phyloP scores from a whole-genome alignment of 2,888 invertebrate genomes.

The Oscheius sp. region DNA sequence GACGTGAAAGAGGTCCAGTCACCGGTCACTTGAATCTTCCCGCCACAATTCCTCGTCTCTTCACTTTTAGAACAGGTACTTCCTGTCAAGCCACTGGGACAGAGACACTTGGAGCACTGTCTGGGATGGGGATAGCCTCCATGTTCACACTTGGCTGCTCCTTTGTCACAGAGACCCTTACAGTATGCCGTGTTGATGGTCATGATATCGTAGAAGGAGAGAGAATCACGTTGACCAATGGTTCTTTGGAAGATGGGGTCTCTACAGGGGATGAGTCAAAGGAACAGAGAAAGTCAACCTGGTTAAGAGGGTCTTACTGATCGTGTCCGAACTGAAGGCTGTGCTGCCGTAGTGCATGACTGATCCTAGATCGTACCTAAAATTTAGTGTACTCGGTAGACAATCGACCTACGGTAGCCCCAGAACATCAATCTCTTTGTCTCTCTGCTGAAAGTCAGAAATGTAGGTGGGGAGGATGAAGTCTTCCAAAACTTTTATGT shows the following conservation, averaged over 20 bases:
- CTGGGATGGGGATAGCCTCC: conserved; percentile 72
- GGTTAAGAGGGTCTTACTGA: conserved; percentile 68
- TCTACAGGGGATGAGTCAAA: conserved; percentile 30
- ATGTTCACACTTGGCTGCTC: conserved; percentile 58
- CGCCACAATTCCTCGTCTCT: conserved; percentile 66
- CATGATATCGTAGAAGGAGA: conserved; percentile 69
- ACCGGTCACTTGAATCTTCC: conserved; percentile 47
- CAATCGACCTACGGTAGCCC: conserved; percentile 24
- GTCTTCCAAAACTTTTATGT: conserved; percentile 54
- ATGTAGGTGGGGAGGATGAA: conserved; percentile 69
- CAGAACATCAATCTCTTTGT: conserved; percentile 42
- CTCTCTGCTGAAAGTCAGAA: conserved; percentile 67
- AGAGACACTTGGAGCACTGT: conserved; percentile 64
- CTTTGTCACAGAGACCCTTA: conserved; percentile 39
- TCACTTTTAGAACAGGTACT: conserved; percentile 61
- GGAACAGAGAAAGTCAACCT: conserved; percentile 40
- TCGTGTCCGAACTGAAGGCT: conserved; percentile 70
- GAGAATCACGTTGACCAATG: conserved; percentile 71
- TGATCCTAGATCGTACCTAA: conserved; percentile 68
- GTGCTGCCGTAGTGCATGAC: conserved; percentile 73
- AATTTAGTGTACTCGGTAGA: background rate
- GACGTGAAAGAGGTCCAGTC: conserved; percentile 54
- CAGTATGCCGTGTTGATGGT: conserved; percentile 72
- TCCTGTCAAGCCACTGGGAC: conserved; percentile 70
- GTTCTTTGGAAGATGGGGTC: conserved; percentile 69